phyloP scores from a whole-genome alignment of 2,113 vertebrate species.

The Toxotes jaculatrix region DNA sequence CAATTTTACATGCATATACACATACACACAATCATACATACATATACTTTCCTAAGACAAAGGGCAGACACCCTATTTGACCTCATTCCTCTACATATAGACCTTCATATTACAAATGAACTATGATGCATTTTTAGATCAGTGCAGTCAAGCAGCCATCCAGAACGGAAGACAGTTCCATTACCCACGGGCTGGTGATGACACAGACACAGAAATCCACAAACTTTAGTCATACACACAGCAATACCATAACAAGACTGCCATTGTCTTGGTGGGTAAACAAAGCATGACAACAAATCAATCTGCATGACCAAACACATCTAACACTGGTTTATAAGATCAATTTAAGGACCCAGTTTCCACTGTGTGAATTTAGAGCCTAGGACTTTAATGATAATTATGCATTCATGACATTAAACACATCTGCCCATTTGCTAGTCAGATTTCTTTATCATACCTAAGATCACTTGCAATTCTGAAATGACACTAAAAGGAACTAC shows the following conservation, averaged over 20 bases:
- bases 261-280: not conserved
- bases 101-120: constrained; percentile 3
- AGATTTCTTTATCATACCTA: not conserved
- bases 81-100: constrained; percentile 3
- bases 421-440: not conserved
- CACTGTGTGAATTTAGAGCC: constrained; percentile 12
- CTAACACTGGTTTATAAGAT: not conserved
- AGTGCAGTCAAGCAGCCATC: constrained; percentile 27
- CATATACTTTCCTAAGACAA: not conserved
- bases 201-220: constrained; percentile 17
- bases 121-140: constrained; percentile 20
- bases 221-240: not conserved
- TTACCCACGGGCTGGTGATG: constrained; percentile 24
- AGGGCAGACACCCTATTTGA: not conserved
- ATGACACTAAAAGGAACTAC: not conserved
- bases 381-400: constrained; percentile 8
- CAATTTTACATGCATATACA: not conserved
- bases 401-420: constrained; percentile 25
- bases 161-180: constrained; percentile 27
- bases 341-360: not conserved
- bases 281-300: constrained; percentile 41
- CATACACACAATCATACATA: not conserved
- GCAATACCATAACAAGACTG: not conserved
- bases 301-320: not conserved
- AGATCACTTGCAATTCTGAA: not conserved